phyloP scores from a whole-genome alignment of 2,113 vertebrate genomes.

The Patagioenas fasciata region DNA sequence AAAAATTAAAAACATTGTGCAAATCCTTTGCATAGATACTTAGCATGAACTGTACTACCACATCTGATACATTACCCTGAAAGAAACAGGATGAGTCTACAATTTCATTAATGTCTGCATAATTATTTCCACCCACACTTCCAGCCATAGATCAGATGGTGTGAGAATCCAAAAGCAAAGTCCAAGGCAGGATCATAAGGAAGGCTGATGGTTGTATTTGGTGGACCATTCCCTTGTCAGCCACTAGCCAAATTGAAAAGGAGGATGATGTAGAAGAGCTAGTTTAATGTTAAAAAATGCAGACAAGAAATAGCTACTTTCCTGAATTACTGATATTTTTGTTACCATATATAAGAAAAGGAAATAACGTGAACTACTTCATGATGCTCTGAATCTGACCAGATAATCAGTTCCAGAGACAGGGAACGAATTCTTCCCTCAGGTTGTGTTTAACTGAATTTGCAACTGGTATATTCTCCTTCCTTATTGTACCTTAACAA shows the following conservation, averaged over 20 bases:
- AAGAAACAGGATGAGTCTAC: not conserved
- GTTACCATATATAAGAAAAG: not conserved
- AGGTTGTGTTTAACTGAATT: not conserved
- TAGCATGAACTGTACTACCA: not conserved
- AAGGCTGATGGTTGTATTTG: not conserved
- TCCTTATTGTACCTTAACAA: not conserved
- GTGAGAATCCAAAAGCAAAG: not conserved
- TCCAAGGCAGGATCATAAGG: not conserved
- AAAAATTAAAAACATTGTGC: not conserved
- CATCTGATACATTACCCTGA: not conserved
- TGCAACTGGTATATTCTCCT: not conserved
- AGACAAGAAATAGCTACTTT: not conserved
- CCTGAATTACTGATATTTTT: not conserved
- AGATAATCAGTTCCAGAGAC: not conserved
- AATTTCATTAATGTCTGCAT: not conserved
- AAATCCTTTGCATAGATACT: not conserved
- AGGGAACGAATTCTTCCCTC: not conserved
- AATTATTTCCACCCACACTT: not conserved
- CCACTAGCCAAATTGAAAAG: not conserved
- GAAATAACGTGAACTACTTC: not conserved
- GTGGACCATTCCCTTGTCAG: not conserved
- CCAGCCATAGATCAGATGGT: not conserved
- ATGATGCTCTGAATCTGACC: not conserved
- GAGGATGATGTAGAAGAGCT: not conserved
- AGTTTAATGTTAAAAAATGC: not conserved